Evolutionary conservation across 1,140 invertebrate species (phyloP).

Genomic region (Oryzaephilus surinamensis): DNA sequence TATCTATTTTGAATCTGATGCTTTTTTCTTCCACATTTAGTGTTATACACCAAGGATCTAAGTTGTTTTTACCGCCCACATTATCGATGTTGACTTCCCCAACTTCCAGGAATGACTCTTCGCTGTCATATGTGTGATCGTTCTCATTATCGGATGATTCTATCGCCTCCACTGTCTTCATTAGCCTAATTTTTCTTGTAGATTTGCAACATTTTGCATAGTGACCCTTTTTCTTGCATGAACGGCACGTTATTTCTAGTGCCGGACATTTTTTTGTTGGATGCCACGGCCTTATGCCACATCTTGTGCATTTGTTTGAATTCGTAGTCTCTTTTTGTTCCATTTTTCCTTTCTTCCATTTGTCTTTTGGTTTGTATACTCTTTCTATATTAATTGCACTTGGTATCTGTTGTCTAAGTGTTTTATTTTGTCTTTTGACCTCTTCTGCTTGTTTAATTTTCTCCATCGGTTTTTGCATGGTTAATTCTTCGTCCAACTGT

Average conservation of each 20-base stretch:
- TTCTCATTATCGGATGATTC: no score
- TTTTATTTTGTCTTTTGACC: not conserved
- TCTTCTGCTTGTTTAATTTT: slow-evolving; percentile 1
- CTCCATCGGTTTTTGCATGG: slow-evolving; percentile 12
- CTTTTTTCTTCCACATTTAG: not conserved
- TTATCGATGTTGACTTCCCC: no score
- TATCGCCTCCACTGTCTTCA: no score
- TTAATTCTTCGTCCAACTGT: slow-evolving; percentile 26
- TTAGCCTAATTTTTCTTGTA: no score
- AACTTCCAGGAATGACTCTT: no score
- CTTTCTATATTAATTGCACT: not conserved
- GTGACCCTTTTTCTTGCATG: not conserved
- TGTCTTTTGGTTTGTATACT: slow-evolving; percentile 1
- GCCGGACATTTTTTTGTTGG: not conserved
- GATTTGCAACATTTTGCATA: not conserved
- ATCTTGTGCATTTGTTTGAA: no score
- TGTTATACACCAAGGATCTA: not conserved
- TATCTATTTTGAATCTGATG: not conserved
- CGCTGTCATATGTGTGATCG: no score
- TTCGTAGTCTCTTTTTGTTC: not conserved
- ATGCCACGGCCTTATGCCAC: not conserved
- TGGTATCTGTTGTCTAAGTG: not conserved
- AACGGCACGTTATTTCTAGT: not conserved
- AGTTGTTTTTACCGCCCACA: no score
- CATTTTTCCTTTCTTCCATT: not conserved